Conservation (phyloP, 2,797 vertebrate species). For the Chaunax sp. region DNA sequence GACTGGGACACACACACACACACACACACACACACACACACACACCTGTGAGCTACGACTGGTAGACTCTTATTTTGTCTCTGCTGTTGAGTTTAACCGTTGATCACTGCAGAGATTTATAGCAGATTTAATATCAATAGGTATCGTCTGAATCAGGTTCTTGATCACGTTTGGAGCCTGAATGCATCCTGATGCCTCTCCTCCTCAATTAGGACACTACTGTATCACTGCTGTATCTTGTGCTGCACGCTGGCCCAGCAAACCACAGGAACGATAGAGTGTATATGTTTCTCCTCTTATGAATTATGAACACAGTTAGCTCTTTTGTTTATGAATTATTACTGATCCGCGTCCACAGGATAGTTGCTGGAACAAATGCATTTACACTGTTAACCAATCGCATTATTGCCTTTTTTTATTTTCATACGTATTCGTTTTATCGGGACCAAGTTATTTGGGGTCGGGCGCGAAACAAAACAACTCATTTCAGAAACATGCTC, state of each 20-base stretch:
- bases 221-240: too few relatives aligned
- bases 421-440: constrained; percentile 69
- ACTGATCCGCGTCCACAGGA: constrained; percentile 76
- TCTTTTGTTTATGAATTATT: constrained; percentile 84
- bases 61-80: constrained; percentile 21
- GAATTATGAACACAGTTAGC: constrained; percentile 82
- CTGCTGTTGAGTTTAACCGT: not conserved
- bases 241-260: constrained; percentile 38
- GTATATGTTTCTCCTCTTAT: constrained; percentile 80
- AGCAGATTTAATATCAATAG: not conserved
- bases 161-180: not conserved
- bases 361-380: constrained; percentile 75
- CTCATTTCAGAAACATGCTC: constrained; percentile 76
- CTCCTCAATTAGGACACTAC: constrained; percentile 22
- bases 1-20: constrained; percentile 12
- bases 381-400: constrained; percentile 73
- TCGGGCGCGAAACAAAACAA: constrained; percentile 73
- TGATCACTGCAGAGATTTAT: not conserved
- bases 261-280: constrained; percentile 53
- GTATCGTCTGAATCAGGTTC: not conserved
- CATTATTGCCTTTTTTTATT: constrained; percentile 70
- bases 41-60: constrained; percentile 6
- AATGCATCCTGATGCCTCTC: not conserved
- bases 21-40: constrained; percentile 16
- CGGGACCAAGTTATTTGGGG: constrained; percentile 65